Evolutionary conservation across 1,140 invertebrate genomes (phyloP), one percentile per base, ranked within the genome.

Genomic region (Trichomalopsis sarcophagae): DNA sequence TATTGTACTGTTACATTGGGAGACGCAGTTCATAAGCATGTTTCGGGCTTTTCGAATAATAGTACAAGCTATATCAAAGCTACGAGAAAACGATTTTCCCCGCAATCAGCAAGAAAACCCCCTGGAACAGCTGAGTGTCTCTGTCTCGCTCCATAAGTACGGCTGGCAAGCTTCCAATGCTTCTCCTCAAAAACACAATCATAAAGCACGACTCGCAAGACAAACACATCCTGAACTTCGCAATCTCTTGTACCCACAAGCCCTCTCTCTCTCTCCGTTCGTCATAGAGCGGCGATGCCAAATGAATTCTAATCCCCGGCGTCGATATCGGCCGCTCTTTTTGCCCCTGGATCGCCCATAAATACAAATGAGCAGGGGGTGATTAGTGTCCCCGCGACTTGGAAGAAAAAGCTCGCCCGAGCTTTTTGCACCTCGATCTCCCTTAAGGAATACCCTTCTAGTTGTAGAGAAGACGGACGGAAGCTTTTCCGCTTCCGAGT

Each of bases 351-450:
- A 40, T 50, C n/a, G 66, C 21, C 9, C 76, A 55, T 83, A 83
- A 76, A 76, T 83, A 77, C 36, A 17, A 76, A 77, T 77, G 50
- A 76, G 74, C 1, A 87, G n/a, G 7, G n/a, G 7, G n/a, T 47
- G 9, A 47, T 71, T 27, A 71, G 40, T 9, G 40, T 44, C 40
- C 40, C 10, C 40, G 10, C 40, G 40, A 0, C 6, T 23, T 17
- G 68, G 23, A 69, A 30, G 27, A 69, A 69, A 69, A 33, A 27
- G 69, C 10, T 71, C 23, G 23, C 3, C 7, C 23, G 10, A 71
- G 55, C 55, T 62, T 62, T 21, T n/a, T n/a, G 55, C 21, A 21
- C 21, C 21, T 7, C 55, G 47, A 17, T 14, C 6, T 27, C 27
- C 27, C 27, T 27, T 27, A 27, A 27, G 27, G 27, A 27, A 27